These are phyloP conservation scores for Microplitis deprimator DNA, from an alignment of 2,888 invertebrate genomes.

Conservation along the genomic window DNA sequence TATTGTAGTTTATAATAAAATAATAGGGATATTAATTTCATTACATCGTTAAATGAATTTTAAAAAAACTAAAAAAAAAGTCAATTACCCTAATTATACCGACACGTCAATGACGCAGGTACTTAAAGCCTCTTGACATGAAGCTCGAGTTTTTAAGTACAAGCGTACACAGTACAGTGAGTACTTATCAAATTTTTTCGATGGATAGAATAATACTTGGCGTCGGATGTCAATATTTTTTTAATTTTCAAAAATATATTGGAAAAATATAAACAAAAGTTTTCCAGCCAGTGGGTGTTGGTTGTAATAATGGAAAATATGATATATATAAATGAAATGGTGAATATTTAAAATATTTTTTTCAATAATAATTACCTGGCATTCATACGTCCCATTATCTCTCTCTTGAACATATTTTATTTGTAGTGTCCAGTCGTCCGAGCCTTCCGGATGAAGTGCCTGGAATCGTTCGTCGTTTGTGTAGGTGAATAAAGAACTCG, in stretches of 20 bases:
- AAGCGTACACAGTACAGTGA: neutral
- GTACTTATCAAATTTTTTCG: neutral
- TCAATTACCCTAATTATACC: neutral
- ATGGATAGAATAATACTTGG: neutral
- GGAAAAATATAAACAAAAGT: neutral
- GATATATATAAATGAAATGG: neutral
- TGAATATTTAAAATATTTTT: constrained; percentile 17
- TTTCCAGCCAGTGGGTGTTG: neutral
- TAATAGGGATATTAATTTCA: too few relatives aligned
- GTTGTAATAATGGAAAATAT: neutral
- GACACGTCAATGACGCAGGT: neutral
- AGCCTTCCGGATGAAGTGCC: constrained; percentile 86
- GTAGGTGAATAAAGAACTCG: constrained; percentile 90
- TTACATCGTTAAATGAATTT: too few relatives aligned
- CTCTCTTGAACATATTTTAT: constrained; percentile 94
- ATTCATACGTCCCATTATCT: constrained; percentile 94
- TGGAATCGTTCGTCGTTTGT: constrained; percentile 91
- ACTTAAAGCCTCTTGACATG: neutral
- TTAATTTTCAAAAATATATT: neutral
- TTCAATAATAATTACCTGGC: constrained; percentile 79
- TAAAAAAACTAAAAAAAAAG: neutral
- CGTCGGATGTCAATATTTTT: neutral
- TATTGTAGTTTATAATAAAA: too few relatives aligned
- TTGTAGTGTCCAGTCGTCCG: constrained; percentile 94
- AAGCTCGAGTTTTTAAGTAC: neutral